Percentiles rank a stretch among this genome's conserved stretches.
These are phyloP conservation scores for Synergus itoensis DNA, from an alignment of 2,888 invertebrate genomes.

Conservation along the genomic window DNA sequence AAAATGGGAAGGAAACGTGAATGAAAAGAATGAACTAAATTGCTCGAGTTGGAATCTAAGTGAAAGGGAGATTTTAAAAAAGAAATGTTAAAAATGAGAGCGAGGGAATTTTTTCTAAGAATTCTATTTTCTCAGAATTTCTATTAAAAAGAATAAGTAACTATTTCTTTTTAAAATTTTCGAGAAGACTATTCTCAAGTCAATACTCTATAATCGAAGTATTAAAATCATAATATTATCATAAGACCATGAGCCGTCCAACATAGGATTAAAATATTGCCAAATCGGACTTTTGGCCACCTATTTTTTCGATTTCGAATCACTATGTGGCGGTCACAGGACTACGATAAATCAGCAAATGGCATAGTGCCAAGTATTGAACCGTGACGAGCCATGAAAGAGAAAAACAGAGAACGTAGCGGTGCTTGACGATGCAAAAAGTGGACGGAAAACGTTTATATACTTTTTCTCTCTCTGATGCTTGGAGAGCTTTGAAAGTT, in stretches of 20 bases:
- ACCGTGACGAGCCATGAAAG: slow-evolving; percentile 17
- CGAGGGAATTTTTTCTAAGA: not conserved
- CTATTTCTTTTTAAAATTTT: not conserved
- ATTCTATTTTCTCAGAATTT: not conserved
- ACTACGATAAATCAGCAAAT: slow-evolving; percentile 20
- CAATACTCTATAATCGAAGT: not conserved
- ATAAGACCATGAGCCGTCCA: not conserved
- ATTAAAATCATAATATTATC: not conserved
- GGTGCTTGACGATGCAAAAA: not conserved
- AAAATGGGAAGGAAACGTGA: not conserved
- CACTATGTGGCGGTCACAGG: not conserved
- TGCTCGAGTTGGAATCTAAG: not conserved
- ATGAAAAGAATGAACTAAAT: not conserved
- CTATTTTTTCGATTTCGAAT: not conserved
- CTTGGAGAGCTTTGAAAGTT: not conserved
- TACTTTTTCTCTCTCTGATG: not conserved
- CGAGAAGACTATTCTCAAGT: not conserved
- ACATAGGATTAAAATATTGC: slow-evolving; percentile 6
- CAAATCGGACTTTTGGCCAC: not conserved
- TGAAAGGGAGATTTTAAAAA: not conserved
- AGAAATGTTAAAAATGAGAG: not conserved
- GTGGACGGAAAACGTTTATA: slow-evolving; percentile 14
- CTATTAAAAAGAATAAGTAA: not conserved
- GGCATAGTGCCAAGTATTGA: slow-evolving; percentile 23
- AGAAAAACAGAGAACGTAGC: slow-evolving; percentile 18